Evolutionary conservation across 2,888 invertebrate genomes (phyloP).

Genomic region (Aricia artaxerxes): DNA sequence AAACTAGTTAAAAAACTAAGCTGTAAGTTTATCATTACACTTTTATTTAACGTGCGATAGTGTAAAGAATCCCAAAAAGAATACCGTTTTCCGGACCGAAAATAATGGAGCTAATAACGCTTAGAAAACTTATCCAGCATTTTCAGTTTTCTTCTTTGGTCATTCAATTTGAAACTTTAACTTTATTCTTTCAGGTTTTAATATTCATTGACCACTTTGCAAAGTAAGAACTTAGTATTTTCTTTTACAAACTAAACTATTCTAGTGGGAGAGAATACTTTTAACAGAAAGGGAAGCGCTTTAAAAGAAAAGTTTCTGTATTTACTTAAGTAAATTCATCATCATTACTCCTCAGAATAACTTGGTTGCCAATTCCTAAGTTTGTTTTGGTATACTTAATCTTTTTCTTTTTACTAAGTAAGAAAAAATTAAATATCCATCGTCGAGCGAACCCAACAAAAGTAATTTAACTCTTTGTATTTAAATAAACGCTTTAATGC

Average conservation of each 20-base stretch:
- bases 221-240: slow-evolving; percentile 7
- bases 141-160: neutral
- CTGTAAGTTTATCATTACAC: no score
- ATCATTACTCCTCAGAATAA: neutral
- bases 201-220: neutral
- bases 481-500: neutral
- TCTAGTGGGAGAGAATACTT: neutral
- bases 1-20: no score
- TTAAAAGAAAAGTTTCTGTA: neutral
- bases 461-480: neutral
- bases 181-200: neutral
- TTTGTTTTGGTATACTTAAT: no score
- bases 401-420: neutral
- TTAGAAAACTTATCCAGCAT: neutral
- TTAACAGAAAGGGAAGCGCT: neutral
- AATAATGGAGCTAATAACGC: slow-evolving; percentile 8
- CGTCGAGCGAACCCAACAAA: neutral
- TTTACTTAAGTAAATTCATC: neutral
- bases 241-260: slow-evolving; percentile 10
- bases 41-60: no score
- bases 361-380: neutral
- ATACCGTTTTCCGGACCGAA: neutral
- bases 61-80: neutral
- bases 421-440: neutral
- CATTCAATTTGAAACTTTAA: slow-evolving; percentile 12